Evolutionary conservation across 2,888 invertebrate species (phyloP).

Genomic region (Heliothis peltigera): DNA sequence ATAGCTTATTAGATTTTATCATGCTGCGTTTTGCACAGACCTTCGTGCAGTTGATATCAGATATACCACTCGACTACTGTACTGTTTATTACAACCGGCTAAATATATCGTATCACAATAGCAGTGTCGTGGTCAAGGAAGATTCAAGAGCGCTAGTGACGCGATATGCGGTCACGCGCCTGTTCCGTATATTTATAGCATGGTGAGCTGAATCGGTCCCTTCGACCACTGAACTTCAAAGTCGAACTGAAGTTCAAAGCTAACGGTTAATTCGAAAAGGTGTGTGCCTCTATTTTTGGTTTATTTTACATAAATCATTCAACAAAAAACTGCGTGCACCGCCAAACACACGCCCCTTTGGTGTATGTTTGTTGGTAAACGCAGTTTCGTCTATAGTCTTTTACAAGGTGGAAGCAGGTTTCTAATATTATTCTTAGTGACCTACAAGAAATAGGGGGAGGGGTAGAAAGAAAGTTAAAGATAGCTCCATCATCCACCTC

Average conservation of each 20-base stretch:
- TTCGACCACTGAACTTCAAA: conserved; percentile 71
- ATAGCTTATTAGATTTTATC: conserved; percentile 12
- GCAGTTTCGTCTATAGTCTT: no score
- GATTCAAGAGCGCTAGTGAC: conserved; percentile 84
- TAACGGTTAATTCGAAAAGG: conserved; percentile 42
- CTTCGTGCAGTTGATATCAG: conserved; percentile 51
- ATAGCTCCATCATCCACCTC: conserved; percentile 1
- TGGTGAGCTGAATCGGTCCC: conserved; percentile 70
- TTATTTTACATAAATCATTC: conserved; percentile 19
- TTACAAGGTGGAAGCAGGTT: no score
- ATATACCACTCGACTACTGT: conserved; percentile 46
- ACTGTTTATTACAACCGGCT: conserved; percentile 77
- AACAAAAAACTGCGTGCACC: not conserved
- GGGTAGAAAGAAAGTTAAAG: not conserved
- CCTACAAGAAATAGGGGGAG: not conserved
- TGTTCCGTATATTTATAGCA: conserved; percentile 78
- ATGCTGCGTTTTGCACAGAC: conserved; percentile 31
- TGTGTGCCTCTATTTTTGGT: conserved; percentile 22
- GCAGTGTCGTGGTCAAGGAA: conserved; percentile 86
- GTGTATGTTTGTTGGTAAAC: not conserved
- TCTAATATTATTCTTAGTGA: not conserved
- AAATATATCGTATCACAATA: conserved; percentile 88
- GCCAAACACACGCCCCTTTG: no score
- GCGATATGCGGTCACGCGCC: conserved; percentile 80
- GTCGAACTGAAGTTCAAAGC: conserved; percentile 61